Conservation (phyloP, 2,797 vertebrate genomes). For the Geotrypetes seraphini region DNA sequence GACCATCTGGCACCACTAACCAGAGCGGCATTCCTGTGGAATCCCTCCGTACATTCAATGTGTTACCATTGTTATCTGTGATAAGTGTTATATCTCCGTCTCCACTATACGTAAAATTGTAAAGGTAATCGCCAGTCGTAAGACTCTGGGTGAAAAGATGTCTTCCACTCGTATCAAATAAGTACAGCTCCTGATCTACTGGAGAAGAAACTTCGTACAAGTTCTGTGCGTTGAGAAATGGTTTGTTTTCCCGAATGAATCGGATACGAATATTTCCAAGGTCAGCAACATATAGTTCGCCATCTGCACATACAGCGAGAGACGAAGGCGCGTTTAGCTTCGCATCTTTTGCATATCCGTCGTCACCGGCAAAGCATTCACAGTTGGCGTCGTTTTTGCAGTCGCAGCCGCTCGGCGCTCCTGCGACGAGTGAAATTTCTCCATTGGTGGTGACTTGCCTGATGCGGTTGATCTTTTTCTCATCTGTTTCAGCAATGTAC, state of each 20-base stretch:
- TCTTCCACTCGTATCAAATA: constrained; percentile 88
- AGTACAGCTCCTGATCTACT: constrained; percentile 88
- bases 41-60: constrained; percentile 77
- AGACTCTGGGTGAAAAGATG: constrained; percentile 93
- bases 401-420: constrained; percentile 89
- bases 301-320: constrained; percentile 83
- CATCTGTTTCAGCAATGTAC: constrained; percentile 91
- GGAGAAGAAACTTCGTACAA: constrained; percentile 92
- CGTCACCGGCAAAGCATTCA: constrained; percentile 92
- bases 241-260: constrained; percentile 84
- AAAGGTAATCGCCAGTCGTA: constrained; percentile 87
- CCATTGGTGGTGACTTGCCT: constrained; percentile 88
- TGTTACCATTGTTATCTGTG: constrained; percentile 87
- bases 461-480: constrained; percentile 93
- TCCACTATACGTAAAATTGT: constrained; percentile 88
- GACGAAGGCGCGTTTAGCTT: constrained; percentile 85
- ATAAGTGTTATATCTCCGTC: constrained; percentile 78
- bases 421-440: constrained; percentile 89
- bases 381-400: constrained; percentile 95
- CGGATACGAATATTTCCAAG: constrained; percentile 91
- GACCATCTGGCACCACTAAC: constrained; percentile 85
- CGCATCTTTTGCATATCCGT: constrained; percentile 93
- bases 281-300: constrained; percentile 88
- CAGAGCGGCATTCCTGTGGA: constrained; percentile 88
- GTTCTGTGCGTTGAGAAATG: constrained; percentile 84